phyloP scores from a whole-genome alignment of 2,113 vertebrate genomes.

The Empidonax traillii region DNA sequence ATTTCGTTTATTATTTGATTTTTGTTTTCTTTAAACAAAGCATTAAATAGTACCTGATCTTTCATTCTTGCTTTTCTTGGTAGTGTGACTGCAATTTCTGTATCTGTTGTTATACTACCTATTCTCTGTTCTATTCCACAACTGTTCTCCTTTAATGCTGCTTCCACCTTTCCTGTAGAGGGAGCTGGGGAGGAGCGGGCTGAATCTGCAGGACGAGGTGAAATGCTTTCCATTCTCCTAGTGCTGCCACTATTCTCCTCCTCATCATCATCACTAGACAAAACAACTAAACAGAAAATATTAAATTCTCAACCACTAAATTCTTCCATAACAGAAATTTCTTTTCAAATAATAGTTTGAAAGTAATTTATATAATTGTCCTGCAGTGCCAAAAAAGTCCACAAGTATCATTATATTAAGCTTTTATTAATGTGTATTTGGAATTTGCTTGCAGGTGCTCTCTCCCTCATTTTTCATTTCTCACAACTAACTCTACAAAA shows the following conservation, averaged over 20 bases:
- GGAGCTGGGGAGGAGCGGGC: conserved; percentile 90
- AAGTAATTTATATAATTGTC: not conserved
- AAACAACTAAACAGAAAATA: conserved; percentile 83
- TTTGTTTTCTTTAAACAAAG: conserved; percentile 47
- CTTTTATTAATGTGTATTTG: not conserved
- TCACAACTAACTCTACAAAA: not conserved
- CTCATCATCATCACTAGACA: conserved; percentile 92
- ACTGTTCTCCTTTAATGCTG: conserved; percentile 82
- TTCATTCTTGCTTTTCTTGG: conserved; percentile 90
- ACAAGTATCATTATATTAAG: not conserved
- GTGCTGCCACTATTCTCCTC: conserved; percentile 83
- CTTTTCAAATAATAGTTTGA: not conserved
- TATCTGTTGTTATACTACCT: conserved; percentile 78
- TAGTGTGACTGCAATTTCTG: conserved; percentile 77
- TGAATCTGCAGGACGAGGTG: conserved; percentile 88
- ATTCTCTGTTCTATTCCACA: conserved; percentile 79
- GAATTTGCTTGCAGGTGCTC: not conserved
- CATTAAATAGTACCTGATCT: conserved; percentile 83
- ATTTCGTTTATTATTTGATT: not conserved
- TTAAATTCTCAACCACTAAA: conserved; percentile 53
- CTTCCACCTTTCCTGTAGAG: conserved; percentile 89
- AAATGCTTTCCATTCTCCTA: conserved; percentile 87
- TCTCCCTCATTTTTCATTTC: not conserved
- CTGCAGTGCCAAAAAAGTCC: not conserved
- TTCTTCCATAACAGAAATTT: conserved; percentile 24